Conservation (phyloP, 1,140 invertebrate genomes). For the Drosophila novamexicana region DNA sequence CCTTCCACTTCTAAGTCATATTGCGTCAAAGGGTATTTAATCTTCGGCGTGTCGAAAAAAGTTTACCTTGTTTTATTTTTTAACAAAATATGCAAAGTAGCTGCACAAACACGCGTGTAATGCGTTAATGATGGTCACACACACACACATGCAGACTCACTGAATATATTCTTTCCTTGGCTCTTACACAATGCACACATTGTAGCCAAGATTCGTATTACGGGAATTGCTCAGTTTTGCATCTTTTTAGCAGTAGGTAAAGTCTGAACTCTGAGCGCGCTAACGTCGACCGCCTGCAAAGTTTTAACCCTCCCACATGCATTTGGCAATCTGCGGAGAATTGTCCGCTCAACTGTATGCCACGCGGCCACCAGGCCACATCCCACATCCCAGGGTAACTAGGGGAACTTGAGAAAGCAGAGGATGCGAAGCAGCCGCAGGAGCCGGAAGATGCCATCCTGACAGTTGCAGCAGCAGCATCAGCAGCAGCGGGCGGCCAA, state of each 20-base stretch:
- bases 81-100: conserved; percentile 68
- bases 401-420: not conserved
- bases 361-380: conserved; percentile 9
- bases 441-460: conserved; percentile 12
- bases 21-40: no score
- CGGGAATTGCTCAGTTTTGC: conserved; percentile 68
- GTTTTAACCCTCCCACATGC: conserved; percentile 6
- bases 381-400: not conserved
- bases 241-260: conserved; percentile 54
- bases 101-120: conserved; percentile 76
- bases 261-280: conserved; percentile 42
- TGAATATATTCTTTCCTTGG: not conserved
- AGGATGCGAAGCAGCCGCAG: not conserved
- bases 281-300: conserved; percentile 17
- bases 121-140: conserved; percentile 69
- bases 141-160: not conserved
- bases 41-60: no score
- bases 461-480: conserved; percentile 7
- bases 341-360: conserved; percentile 73
- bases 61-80: conserved; percentile 1
- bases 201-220: conserved; percentile 76
- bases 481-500: conserved; percentile 39
- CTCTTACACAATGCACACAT: conserved; percentile 58
- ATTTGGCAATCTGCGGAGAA: conserved; percentile 72
- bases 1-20: no score